Conservation (phyloP, 2,113 vertebrate genomes). For the Macquaria australasica region DNA sequence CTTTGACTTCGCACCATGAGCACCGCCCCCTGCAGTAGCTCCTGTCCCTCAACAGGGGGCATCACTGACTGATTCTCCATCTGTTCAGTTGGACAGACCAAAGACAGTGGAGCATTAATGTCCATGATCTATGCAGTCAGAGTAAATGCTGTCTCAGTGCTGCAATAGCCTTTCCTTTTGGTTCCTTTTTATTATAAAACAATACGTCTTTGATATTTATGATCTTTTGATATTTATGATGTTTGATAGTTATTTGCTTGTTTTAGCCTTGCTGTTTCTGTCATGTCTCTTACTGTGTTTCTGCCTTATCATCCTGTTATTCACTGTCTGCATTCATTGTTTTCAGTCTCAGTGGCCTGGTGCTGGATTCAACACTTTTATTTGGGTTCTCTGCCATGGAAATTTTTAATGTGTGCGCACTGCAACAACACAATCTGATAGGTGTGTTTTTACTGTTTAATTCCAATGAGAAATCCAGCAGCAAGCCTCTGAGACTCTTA, state of each 20-base stretch:
- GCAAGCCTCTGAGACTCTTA: conserved; percentile 42
- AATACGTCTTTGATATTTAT: background rate
- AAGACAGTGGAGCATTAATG: conserved; percentile 26
- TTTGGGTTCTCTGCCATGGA: background rate
- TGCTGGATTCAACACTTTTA: conserved; percentile 23
- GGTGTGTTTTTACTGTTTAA: background rate
- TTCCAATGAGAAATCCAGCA: conserved; percentile 28
- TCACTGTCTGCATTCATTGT: conserved; percentile 45
- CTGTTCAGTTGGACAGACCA: conserved; percentile 68
- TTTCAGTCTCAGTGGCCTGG: conserved; percentile 55
- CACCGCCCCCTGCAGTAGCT: conserved; percentile 68
- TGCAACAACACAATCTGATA: background rate
- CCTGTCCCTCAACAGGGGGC: conserved; percentile 72
- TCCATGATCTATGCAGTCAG: conserved; percentile 2
- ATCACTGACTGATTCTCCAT: conserved; percentile 66
- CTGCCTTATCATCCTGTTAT: conserved; percentile 27
- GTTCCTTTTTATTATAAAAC: conserved; percentile 14
- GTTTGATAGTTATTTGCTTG: background rate
- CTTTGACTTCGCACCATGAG: conserved; percentile 38
- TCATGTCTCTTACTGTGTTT: conserved; percentile 32
- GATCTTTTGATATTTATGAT: no score
- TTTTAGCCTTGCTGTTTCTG: conserved; percentile 26
- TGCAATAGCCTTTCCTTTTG: background rate
- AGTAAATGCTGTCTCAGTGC: conserved; percentile 31
- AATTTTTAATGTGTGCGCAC: conserved; percentile 3